Conservation (phyloP, 2,113 vertebrate species). For the Hippocampus comes region DNA sequence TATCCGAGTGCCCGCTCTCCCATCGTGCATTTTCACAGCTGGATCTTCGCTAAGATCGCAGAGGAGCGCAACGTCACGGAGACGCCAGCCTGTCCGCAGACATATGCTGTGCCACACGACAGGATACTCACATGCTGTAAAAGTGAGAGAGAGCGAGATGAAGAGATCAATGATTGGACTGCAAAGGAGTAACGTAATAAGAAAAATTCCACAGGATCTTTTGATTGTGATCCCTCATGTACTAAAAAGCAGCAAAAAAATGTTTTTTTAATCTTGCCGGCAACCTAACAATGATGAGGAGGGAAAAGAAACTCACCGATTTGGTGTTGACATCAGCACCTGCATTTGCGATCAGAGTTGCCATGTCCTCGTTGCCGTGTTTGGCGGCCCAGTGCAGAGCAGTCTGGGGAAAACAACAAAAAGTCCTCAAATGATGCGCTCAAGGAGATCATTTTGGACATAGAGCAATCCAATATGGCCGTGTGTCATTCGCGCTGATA, state of each 20-base stretch:
- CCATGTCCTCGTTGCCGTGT: constrained; percentile 77
- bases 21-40: constrained; percentile 73
- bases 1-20: constrained; percentile 53
- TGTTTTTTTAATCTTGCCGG: too few species aligned
- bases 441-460: not conserved
- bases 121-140: constrained; percentile 74
- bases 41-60: constrained; percentile 40
- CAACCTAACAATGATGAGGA: not conserved
- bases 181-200: not conserved
- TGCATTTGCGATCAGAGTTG: constrained; percentile 62
- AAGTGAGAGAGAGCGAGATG: not conserved
- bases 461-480: too few species aligned
- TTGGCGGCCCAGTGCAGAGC: constrained; percentile 81
- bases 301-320: constrained; percentile 62
- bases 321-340: constrained; percentile 76
- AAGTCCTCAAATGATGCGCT: not conserved
- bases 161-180: not conserved
- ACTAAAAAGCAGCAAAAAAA: not conserved
- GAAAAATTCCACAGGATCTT: not conserved
- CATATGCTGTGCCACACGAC: constrained; percentile 12
- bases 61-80: constrained; percentile 11
- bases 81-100: not conserved
- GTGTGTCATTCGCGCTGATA: too few species aligned
- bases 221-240: not conserved
- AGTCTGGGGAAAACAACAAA: constrained; percentile 56